Percentiles rank a stretch among this genome's conserved stretches.
These are phyloP conservation scores for Adineta ricciae DNA, from an alignment of 2,888 invertebrate genomes.

Conservation along the genomic window DNA sequence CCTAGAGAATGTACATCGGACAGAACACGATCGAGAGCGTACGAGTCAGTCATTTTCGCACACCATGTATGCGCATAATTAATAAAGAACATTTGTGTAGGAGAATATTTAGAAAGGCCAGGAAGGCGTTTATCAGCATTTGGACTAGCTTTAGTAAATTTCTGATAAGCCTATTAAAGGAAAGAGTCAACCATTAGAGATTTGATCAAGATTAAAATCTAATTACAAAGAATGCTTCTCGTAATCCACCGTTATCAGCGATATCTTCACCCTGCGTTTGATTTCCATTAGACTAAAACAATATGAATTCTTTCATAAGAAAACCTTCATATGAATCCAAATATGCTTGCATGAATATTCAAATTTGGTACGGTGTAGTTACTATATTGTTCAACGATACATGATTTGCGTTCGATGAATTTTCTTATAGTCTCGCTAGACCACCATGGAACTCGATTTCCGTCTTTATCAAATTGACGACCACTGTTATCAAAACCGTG, in stretches of 20 bases:
- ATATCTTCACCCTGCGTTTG: slow-evolving; percentile 26
- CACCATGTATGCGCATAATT: slow-evolving; percentile 12
- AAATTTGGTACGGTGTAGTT: slow-evolving; percentile 62
- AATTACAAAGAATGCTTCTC: background rate
- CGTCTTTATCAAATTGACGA: slow-evolving; percentile 67
- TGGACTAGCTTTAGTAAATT: background rate
- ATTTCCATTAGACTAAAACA: slow-evolving; percentile 8
- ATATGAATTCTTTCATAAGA: background rate
- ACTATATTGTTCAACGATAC: slow-evolving; percentile 78
- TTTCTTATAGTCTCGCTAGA: slow-evolving; percentile 74
- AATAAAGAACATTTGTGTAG: slow-evolving; percentile 8
- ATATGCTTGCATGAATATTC: slow-evolving; percentile 39
- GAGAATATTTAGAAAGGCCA: background rate
- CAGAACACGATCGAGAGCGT: background rate
- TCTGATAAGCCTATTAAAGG: background rate
- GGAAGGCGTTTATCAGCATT: background rate
- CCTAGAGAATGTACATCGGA: background rate
- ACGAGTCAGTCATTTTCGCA: background rate
- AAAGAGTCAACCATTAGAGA: background rate
- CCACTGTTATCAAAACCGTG: slow-evolving; percentile 33
- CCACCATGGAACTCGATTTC: slow-evolving; percentile 96
- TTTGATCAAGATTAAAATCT: background rate
- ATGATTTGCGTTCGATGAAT: slow-evolving; percentile 76
- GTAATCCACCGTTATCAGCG: slow-evolving; percentile 2
- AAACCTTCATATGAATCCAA: too few relatives aligned